A percentile compares a stretch with the other conserved stretches of the same genome.
These are phyloP conservation scores for Ectropis crepuscularia DNA, from an alignment of 2,888 invertebrate genomes.

Conservation along the genomic window DNA sequence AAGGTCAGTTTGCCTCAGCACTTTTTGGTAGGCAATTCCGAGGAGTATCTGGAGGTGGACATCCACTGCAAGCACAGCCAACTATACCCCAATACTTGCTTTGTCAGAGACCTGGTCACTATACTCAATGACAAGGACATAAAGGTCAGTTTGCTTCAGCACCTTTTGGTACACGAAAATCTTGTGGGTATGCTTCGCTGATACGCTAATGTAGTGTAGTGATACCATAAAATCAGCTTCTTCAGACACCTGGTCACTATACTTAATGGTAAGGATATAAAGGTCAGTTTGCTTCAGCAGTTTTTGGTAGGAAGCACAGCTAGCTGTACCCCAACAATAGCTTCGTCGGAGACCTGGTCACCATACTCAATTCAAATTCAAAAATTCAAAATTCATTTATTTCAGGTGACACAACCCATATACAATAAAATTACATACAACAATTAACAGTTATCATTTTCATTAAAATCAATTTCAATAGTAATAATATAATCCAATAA, in stretches of 20 bases:
- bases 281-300: too few relatives aligned
- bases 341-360: constrained; percentile 73
- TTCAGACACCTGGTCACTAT: constrained; percentile 74
- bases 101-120: constrained; percentile 72
- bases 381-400: too few relatives aligned
- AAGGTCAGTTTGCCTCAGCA: too few relatives aligned
- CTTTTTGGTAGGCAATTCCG: constrained; percentile 46
- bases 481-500: too few relatives aligned
- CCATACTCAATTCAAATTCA: constrained; percentile 71
- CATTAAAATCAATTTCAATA: too few relatives aligned
- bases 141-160: constrained; percentile 53
- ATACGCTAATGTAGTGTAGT: too few relatives aligned
- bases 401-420: too few relatives aligned
- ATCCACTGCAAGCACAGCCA: constrained; percentile 64
- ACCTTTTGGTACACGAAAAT: too few relatives aligned
- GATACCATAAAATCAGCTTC: too few relatives aligned
- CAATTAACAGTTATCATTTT: too few relatives aligned
- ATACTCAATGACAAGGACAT: constrained; percentile 70
- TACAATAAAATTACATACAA: constrained; percentile 62
- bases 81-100: constrained; percentile 68
- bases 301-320: too few relatives aligned
- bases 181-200: neutral
- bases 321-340: constrained; percentile 68
- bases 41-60: constrained; percentile 71
- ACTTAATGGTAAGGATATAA: too few relatives aligned